Percentiles rank a stretch among this genome's conserved stretches.
These are phyloP conservation scores for Trichonephila inaurata DNA, from an alignment of 1,140 invertebrate species.

Conservation along the genomic window DNA sequence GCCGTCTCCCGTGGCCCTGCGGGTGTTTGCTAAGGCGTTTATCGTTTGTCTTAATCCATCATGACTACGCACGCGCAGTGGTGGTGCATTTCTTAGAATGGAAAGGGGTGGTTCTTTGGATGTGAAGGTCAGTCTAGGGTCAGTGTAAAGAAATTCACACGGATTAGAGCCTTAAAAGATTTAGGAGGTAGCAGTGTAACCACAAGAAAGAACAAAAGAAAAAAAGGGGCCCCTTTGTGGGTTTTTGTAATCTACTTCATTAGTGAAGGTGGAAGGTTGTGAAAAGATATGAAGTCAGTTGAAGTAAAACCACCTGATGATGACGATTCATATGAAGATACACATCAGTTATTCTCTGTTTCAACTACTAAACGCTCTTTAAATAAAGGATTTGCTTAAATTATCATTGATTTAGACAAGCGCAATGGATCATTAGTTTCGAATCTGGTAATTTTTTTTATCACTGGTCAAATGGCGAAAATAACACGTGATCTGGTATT, in stretches of 20 bases:
- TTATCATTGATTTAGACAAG: too few relatives aligned
- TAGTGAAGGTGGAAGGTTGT: not conserved
- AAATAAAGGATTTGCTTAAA: too few relatives aligned
- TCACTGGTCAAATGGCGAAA: too few relatives aligned
- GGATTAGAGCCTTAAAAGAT: constrained; percentile 24
- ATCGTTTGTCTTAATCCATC: constrained; percentile 39
- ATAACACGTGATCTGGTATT: too few relatives aligned
- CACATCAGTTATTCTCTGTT: too few relatives aligned
- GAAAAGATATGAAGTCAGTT: not conserved
- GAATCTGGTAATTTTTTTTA: too few relatives aligned
- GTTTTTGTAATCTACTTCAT: constrained; percentile 27
- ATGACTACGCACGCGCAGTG: constrained; percentile 17
- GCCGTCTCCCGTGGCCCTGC: not conserved
- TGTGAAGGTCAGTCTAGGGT: not conserved
- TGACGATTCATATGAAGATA: too few relatives aligned
- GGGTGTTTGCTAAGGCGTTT: constrained; percentile 35
- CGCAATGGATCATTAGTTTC: too few relatives aligned
- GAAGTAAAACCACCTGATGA: not conserved
- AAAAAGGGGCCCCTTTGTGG: not conserved
- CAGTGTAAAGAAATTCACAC: not conserved
- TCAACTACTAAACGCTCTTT: too few relatives aligned
- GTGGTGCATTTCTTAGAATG: not conserved
- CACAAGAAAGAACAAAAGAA: constrained; percentile 2
- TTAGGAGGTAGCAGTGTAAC: not conserved
- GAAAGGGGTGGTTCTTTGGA: not conserved